Base-by-base conservation (phyloP, 1,140 invertebrate species). In the Stegodyphus mimosarum region DNA sequence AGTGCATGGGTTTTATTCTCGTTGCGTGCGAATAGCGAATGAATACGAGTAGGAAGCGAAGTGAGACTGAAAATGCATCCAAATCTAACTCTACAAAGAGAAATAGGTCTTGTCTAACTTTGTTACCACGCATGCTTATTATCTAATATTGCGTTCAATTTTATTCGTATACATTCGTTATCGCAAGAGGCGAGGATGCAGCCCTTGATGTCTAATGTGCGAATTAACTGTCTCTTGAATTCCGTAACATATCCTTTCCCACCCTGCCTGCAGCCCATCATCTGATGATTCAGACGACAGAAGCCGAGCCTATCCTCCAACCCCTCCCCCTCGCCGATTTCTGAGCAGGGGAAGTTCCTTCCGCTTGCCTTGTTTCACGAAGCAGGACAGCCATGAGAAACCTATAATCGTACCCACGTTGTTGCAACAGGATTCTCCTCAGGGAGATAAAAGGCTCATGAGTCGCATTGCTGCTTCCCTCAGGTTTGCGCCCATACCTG, bases 401-500 rank as follows among this genome's bases (percentile, higher is more conserved):
- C 91, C 91, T 51, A 87, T 91, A n/a, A 6, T 83, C 49, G 50
- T 13, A 6, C 15, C 60, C 48, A 49, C 51, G 10, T 51, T 11
- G 48, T 50, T 11, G 72, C 15, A 15, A 15, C 52, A 76, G 50
- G 81, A 67, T 6, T 66, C 51, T 52, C 74, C 53, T 33, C 71
- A 33, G 15, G 18, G 17, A 49, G 74, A 76, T 17, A 18, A 52
- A 11, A 63, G 48, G 9, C 75, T 86, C n/a, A 86, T 86, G 83
- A 77, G 73, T 51, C 71, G 76, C 13, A 70, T 87, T 77, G 79
- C 86, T 71, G 93, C 94, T 88, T 94, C 94, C 55, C 91, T 95
- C 63, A 94, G 94, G 89, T 90, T 95, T 84, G 94, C 94, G 67
- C 94, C 95, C 89, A 93, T 93, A 69, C 94, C 95, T 91, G 94